These are phyloP conservation scores for Trichogramma dendrolimi DNA, from an alignment of 2,888 invertebrate species.

Conservation along the genomic window DNA sequence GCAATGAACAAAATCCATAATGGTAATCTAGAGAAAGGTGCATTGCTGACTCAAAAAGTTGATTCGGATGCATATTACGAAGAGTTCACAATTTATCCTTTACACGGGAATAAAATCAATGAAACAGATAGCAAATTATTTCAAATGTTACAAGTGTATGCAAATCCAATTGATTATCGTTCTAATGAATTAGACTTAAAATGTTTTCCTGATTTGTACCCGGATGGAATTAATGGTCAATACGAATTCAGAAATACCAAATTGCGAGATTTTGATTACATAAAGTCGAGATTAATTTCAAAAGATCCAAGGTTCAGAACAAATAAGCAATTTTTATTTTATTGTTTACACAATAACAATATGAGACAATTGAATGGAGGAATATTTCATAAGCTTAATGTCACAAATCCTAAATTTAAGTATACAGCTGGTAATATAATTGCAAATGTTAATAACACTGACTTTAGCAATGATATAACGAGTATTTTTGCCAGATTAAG, in stretches of 20 bases:
- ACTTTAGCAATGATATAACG: no score
- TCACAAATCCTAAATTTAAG: constrained; percentile 13
- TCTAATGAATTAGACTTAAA: constrained; percentile 28
- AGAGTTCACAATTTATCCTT: constrained; percentile 27
- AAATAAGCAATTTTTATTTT: constrained; percentile 36
- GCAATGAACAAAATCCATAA: no score
- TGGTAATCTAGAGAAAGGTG: constrained; percentile 8
- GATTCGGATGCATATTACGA: constrained; percentile 27
- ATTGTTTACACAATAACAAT: constrained; percentile 33
- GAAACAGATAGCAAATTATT: constrained; percentile 3
- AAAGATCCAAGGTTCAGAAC: constrained; percentile 34
- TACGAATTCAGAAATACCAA: constrained; percentile 17
- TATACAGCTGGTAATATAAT: constrained; percentile 17
- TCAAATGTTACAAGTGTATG: constrained; percentile 34
- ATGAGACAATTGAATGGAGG: constrained; percentile 31
- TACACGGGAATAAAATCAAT: constrained; percentile 29
- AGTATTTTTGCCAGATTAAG: no score
- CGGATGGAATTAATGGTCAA: constrained; percentile 28
- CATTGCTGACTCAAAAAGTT: constrained; percentile 27
- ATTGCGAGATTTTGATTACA: constrained; percentile 31
- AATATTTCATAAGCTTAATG: constrained; percentile 22
- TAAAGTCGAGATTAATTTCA: constrained; percentile 34
- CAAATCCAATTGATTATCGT: constrained; percentile 29
- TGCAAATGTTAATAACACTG: no score
- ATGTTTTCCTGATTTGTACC: constrained; percentile 34